Evolutionary conservation across 1,140 invertebrate genomes (phyloP).

Genomic region (Papilio polyxenes): DNA sequence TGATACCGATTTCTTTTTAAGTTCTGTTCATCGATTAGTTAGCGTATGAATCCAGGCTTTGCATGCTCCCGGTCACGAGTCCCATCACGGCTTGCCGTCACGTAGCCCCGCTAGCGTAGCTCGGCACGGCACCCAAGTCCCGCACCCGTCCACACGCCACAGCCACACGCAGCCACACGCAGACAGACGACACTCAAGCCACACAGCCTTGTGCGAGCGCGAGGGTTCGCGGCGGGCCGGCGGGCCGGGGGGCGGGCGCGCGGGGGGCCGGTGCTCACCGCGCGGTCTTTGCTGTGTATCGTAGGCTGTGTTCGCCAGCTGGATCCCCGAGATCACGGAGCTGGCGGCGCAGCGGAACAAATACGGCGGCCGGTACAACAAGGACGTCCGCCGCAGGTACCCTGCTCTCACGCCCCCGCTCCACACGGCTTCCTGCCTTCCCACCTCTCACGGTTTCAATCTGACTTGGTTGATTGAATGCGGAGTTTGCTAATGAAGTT

Average conservation of each 20-base stretch:
- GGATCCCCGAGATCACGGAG: constrained; percentile 99
- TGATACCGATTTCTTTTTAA: constrained; percentile 78
- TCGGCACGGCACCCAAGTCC: constrained; percentile 78
- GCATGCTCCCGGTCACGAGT: constrained; percentile 77
- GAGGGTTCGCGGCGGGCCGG: constrained; percentile 71
- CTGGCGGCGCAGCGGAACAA: constrained; percentile 98
- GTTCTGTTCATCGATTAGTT: constrained; percentile 78
- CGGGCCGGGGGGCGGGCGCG: constrained; percentile 61
- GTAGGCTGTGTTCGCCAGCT: constrained; percentile 99
- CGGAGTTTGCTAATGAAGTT: constrained; percentile 82
- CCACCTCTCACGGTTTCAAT: constrained; percentile 78
- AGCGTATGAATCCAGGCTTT: constrained; percentile 78
- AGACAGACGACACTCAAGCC: constrained; percentile 78
- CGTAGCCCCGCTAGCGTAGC: constrained; percentile 75
- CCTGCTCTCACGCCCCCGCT: constrained; percentile 80
- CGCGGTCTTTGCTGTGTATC: constrained; percentile 80
- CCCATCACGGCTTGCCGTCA: constrained; percentile 74
- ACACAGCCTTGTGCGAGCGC: constrained; percentile 78
- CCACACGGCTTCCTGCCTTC: constrained; percentile 76
- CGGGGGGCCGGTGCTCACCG: constrained; percentile 68
- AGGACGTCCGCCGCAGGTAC: constrained; percentile 98
- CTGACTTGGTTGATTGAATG: constrained; percentile 81
- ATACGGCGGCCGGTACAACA: constrained; percentile 98
- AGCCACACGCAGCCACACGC: constrained; percentile 61
- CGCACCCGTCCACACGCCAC: constrained; percentile 74